phyloP scores from a whole-genome alignment of 1,140 invertebrate genomes.

The Neodiprion fabricii region DNA sequence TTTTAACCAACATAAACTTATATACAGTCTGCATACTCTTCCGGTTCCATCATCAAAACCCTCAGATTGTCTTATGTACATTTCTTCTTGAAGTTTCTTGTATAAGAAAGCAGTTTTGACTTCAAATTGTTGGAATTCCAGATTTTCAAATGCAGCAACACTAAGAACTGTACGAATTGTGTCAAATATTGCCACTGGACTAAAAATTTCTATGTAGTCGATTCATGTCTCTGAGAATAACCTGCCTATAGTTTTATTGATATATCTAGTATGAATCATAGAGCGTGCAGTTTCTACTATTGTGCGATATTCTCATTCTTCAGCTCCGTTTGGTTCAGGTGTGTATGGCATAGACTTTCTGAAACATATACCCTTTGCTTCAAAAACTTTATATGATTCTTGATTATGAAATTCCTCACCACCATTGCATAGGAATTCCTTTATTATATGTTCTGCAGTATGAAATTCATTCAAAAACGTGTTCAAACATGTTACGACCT shows the following conservation, averaged over 20 bases:
- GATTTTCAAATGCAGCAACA: conserved; percentile 27
- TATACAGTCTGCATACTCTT: conserved; percentile 39
- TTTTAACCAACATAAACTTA: conserved; percentile 49
- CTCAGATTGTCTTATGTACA: conserved; percentile 45
- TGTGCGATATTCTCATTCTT: conserved; percentile 43
- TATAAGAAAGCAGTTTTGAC: conserved; percentile 45
- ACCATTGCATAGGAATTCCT: conserved; percentile 30
- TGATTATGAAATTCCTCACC: conserved; percentile 34
- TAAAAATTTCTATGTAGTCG: conserved; percentile 44
- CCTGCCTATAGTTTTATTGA: conserved; percentile 24
- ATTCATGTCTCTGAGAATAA: conserved; percentile 31
- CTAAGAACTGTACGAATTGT: conserved; percentile 39
- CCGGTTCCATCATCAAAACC: conserved; percentile 32
- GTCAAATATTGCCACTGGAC: conserved; percentile 43
- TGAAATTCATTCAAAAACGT: conserved; percentile 28
- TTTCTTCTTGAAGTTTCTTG: conserved; percentile 41
- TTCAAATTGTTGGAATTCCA: conserved; percentile 36
- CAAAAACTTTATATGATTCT: conserved; percentile 22
- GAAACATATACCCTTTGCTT: conserved; percentile 31
- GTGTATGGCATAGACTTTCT: conserved; percentile 42
- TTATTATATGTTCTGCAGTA: conserved; percentile 28
- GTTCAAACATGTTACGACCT: conserved; percentile 31
- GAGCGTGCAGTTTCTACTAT: conserved; percentile 33
- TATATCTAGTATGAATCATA: conserved; percentile 27
- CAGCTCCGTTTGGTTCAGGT: conserved; percentile 48